Evolutionary conservation across 92 coral and sea anemone genomes (phyloP), one percentile per base, ranked within the genome.

Genomic region (Siderastrea radians): DNA sequence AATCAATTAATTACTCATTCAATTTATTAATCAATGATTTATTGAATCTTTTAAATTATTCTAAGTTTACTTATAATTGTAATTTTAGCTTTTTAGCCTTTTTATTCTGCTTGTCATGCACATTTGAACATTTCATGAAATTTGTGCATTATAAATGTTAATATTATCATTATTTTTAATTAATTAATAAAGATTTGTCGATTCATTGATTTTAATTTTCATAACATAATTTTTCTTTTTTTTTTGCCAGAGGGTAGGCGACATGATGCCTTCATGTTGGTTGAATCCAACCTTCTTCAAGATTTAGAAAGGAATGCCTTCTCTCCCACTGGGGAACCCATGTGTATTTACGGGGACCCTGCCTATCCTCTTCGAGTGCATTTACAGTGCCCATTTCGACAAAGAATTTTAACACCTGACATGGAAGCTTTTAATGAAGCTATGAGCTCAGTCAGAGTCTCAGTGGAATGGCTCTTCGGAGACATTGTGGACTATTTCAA

Each of bases 401-500:
- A 75, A 57, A 46, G 82, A 57, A 55, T 84, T 19, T 49, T 62
- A 72, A 84, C 88, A 84, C 76, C 88, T 26, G 38, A 84, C 57
- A 84, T 74, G 81, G 74, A 59, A 47, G 88, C 77, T 44, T 82
- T 61, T 79, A 83, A 71, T 52, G 51, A 65, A 64, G 79, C 60
- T 50, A 83, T 83, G 79, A 83, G 87, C 75, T 38, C 38, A 26
- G 87, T 83, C 62, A 83, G 87, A 83, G 67, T 59, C 67, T 71
- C 87, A 83, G 79, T 83, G 59, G 87, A 83, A 61, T 83, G 87
- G 87, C 75, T 84, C 48, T 84, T 84, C 75, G 75, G 75, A 57
- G 88, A 84, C 75, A 57, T 84, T 11, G 53, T 83, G 63, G 57
- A 84, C 47, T 83, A 65, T 50, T 83, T 83, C 46, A 79, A 79